These are phyloP conservation scores for Catalaphyllia jardinei DNA, from an alignment of 64 coral and sea anemone genomes.

Conservation along the genomic window DNA sequence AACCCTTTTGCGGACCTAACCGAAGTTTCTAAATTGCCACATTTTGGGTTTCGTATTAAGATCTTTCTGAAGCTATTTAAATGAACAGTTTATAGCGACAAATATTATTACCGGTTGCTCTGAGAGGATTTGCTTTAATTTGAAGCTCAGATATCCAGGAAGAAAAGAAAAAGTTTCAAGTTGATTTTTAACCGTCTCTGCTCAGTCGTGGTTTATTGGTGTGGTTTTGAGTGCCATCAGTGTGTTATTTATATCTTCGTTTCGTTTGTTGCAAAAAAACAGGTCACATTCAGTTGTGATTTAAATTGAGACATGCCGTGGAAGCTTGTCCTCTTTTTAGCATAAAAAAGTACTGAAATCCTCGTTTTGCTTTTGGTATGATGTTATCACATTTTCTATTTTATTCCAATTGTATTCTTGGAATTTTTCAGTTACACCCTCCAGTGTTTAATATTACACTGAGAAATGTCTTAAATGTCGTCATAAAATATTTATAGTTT, in stretches of 20 bases:
- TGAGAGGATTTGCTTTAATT: neutral
- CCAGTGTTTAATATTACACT: conserved; percentile 26
- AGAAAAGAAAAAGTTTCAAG: neutral
- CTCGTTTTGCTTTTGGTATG: neutral
- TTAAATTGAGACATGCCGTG: neutral
- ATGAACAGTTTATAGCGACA: conserved; percentile 30
- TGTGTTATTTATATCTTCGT: neutral
- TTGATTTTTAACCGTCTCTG: conserved; percentile 18
- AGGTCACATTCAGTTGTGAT: neutral
- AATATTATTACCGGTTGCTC: neutral
- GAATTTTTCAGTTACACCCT: conserved; percentile 20
- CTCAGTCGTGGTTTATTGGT: neutral
- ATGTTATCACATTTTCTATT: neutral
- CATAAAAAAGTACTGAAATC: neutral
- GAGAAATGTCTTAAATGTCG: conserved; percentile 65
- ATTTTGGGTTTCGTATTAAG: conserved; percentile 5
- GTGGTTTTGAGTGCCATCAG: neutral
- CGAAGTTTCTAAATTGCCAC: neutral
- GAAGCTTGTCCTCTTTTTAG: neutral
- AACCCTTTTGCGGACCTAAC: neutral
- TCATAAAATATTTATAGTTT: conserved; percentile 98
- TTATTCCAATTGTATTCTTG: neutral
- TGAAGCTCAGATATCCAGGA: neutral
- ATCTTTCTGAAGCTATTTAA: conserved; percentile 6
- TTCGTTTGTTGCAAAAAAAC: neutral